Evolutionary conservation across 2,888 invertebrate species (phyloP), one percentile per base, ranked within the genome.

Genomic region (Sympetrum striolatum): DNA sequence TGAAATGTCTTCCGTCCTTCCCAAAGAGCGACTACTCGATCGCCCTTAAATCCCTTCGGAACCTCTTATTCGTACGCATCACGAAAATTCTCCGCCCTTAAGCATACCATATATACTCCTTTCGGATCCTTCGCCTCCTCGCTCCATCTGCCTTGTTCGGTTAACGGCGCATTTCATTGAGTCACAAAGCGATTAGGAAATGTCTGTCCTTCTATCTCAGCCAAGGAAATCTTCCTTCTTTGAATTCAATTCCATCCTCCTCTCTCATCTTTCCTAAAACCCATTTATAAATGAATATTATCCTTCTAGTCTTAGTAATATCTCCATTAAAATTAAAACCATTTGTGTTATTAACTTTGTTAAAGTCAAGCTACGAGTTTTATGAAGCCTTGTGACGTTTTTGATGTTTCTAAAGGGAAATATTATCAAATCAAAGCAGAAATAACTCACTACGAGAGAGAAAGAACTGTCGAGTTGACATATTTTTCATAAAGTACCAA

Each of bases 1-100:
- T 86, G 86, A 86, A 86, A 86, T 86, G 60, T 64, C 86, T 60
- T 37, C 86, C 35, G 60, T 64, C 39, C 31, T 35, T 37, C 37
- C 60, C 10, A 6, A 37, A 64, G n/a, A 58, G 44, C 44, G 44
- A 44, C 4, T 22, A 35, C 86, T 4, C 18, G 25, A 18, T 60
- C 60, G 35, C 60, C 86, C 60, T 39, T 10, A 25, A 39, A 86
- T 60, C 86, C 86, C 60, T 86, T 60, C 25, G 8, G 86, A 35
- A 31, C 58, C 60, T 60, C 60, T 37, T 37, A 18, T 86, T 58
- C 39, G 37, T 64, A 37, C 64, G 86, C 86, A 86, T 86, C 86
- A 86, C 86, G 60, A 64, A 25, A 35, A 86, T 86, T 37, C 60
- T 44, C 81, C 86, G 22, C 39, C 60, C 86, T 6, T n/a, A 35